Evolutionary conservation across 2,113 vertebrate species (phyloP).

Genomic region (Cromileptes altivelis): DNA sequence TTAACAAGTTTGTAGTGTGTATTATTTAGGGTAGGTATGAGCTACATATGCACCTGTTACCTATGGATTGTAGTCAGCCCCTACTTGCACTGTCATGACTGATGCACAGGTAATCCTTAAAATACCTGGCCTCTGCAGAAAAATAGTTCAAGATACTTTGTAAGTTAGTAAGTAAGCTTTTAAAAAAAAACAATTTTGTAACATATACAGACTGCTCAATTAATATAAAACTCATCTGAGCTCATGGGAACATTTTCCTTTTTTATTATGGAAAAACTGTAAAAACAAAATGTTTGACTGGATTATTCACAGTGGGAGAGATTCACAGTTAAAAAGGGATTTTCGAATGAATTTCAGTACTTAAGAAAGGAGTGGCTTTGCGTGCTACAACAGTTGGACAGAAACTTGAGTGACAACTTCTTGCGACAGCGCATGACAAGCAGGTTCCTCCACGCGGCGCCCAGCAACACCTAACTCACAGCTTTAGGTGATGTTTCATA

Average conservation of each 20-base stretch:
- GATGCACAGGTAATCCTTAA: background rate
- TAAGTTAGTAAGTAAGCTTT: no score
- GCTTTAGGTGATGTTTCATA: conserved; percentile 73
- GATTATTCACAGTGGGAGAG: background rate
- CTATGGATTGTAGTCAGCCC: conserved; percentile 10
- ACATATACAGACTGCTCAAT: background rate
- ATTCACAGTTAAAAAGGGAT: background rate
- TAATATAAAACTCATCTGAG: background rate
- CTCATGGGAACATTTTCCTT: background rate
- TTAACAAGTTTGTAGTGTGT: background rate
- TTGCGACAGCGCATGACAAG: conserved; percentile 85
- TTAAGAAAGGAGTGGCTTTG: conserved; percentile 78
- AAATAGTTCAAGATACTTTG: background rate
- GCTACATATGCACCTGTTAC: conserved; percentile 68
- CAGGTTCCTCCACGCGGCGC: conserved; percentile 77
- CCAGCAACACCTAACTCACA: conserved; percentile 60
- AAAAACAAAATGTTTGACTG: background rate
- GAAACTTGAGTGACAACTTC: conserved; percentile 87
- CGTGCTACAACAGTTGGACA: conserved; percentile 63
- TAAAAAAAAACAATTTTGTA: background rate
- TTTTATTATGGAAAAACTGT: background rate
- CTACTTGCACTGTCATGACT: background rate
- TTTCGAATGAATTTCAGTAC: conserved; percentile 46
- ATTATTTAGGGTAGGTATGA: background rate
- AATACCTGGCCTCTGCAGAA: background rate